These are phyloP conservation scores for Tachystola acroxantha DNA, from an alignment of 2,888 invertebrate genomes.

Conservation along the genomic window DNA sequence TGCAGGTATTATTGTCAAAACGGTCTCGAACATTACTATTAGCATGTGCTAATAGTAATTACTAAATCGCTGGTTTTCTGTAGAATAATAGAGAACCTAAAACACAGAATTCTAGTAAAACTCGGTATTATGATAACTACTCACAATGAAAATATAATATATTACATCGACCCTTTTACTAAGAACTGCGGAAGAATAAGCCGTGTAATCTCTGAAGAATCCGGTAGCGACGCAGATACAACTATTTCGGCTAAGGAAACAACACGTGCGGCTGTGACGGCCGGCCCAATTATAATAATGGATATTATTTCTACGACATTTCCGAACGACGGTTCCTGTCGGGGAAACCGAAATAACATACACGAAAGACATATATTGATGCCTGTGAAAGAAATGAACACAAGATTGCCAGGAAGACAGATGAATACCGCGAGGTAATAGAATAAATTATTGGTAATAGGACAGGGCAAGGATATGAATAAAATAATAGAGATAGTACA, in stretches of 20 bases:
- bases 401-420: constrained; percentile 17
- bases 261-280: constrained; percentile 32
- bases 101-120: too few relatives aligned
- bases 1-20: too few relatives aligned
- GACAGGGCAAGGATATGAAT: background rate
- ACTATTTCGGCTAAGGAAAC: constrained; percentile 36
- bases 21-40: too few relatives aligned
- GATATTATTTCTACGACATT: constrained; percentile 63
- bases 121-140: too few relatives aligned
- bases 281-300: constrained; percentile 63
- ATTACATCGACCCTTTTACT: too few relatives aligned
- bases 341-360: constrained; percentile 31
- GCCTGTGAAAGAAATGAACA: constrained; percentile 22
- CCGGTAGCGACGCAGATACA: constrained; percentile 27
- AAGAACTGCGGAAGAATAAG: background rate
- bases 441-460: background rate
- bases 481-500: background rate
- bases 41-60: too few relatives aligned
- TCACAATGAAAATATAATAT: too few relatives aligned
- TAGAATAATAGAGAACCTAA: too few relatives aligned
- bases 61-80: too few relatives aligned
- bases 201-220: constrained; percentile 1
- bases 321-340: constrained; percentile 33
- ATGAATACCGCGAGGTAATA: background rate
- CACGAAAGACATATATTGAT: constrained; percentile 8